Percentiles rank a stretch among this genome's conserved stretches.
These are phyloP conservation scores for Scolopax mira DNA, from an alignment of 2,113 vertebrate genomes.

Conservation along the genomic window DNA sequence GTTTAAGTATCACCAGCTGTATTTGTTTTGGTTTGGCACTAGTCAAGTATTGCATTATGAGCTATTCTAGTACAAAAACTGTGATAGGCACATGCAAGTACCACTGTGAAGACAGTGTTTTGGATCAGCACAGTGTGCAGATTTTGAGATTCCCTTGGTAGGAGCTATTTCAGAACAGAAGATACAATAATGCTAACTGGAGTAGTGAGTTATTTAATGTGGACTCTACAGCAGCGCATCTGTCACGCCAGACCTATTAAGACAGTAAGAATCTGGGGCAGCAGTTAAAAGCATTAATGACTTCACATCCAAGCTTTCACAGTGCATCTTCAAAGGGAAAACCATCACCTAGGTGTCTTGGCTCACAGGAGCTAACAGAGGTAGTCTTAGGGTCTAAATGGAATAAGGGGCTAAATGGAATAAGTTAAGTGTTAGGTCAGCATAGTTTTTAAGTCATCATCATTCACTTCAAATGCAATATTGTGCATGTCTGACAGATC, in stretches of 20 bases:
- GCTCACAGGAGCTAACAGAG: neutral
- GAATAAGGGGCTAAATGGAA: neutral
- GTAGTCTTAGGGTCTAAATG: neutral
- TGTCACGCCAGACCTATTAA: neutral
- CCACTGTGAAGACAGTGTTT: neutral
- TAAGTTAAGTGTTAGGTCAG: neutral
- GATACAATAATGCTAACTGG: neutral
- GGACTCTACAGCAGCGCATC: neutral
- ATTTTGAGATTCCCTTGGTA: neutral
- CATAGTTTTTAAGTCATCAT: neutral
- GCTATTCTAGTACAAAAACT: neutral
- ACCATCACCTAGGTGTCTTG: neutral
- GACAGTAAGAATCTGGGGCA: neutral
- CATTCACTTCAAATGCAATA: neutral
- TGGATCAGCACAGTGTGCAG: neutral
- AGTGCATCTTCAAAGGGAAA: neutral
- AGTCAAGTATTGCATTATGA: neutral
- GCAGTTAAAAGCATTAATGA: neutral
- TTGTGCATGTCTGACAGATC: neutral
- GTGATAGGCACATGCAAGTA: neutral
- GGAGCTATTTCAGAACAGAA: neutral
- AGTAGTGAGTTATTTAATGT: neutral
- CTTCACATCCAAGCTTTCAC: neutral
- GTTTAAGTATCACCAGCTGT: neutral
- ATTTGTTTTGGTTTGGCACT: neutral